Percentiles rank a stretch among this genome's conserved stretches.
Conservation (phyloP, 2,888 invertebrate species). For the Scrobipalpa atriplicella region DNA sequence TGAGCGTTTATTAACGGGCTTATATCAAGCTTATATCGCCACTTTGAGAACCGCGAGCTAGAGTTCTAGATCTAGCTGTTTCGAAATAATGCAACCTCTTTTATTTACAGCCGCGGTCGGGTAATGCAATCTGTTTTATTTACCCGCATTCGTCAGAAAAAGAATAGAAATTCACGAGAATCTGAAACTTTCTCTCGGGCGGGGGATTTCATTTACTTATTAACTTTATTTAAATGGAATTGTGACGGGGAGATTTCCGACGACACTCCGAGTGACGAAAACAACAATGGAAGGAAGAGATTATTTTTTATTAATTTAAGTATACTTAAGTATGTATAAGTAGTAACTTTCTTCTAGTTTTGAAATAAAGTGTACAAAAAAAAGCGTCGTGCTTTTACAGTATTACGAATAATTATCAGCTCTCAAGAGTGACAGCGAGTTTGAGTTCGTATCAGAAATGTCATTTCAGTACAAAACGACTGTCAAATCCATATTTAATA, state of each 20-base stretch:
- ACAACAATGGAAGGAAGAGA: slow-evolving; percentile 4
- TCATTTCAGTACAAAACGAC: too few species aligned
- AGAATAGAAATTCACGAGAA: slow-evolving; percentile 8
- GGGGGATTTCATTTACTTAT: slow-evolving; percentile 2
- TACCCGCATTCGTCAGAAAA: slow-evolving; percentile 1
- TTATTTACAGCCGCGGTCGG: slow-evolving; percentile 8
- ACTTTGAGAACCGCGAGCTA: neutral
- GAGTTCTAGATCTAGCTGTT: slow-evolving; percentile 5
- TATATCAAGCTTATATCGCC: neutral
- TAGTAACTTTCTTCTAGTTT: neutral
- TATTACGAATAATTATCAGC: too few species aligned
- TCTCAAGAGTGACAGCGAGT: too few species aligned
- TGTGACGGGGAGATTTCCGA: neutral
- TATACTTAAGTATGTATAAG: slow-evolving; percentile 6
- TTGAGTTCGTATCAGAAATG: too few species aligned
- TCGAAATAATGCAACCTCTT: slow-evolving; percentile 4
- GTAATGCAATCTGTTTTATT: slow-evolving; percentile 16
- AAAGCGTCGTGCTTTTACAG: too few species aligned
- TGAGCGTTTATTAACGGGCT: too few species aligned
- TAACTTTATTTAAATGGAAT: slow-evolving; percentile 11
- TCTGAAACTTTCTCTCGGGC: neutral
- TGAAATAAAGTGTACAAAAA: neutral
- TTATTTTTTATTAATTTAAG: neutral
- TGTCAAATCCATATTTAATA: too few species aligned
- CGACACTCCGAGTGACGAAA: neutral